Evolutionary conservation across 2,113 vertebrate species (phyloP).

Genomic region (Cariama cristata): DNA sequence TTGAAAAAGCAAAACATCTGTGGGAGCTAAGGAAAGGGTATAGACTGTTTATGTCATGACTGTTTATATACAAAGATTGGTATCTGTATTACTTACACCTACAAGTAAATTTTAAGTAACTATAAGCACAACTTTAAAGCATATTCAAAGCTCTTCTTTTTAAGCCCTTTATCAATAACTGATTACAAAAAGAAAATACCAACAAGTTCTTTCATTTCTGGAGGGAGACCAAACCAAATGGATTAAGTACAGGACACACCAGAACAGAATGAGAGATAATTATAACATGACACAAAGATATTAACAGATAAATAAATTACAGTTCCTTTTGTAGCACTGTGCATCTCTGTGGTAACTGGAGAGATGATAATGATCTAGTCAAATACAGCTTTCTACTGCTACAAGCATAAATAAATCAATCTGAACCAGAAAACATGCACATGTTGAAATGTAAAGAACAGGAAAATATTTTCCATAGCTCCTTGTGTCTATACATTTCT

Average conservation of each 20-base stretch:
- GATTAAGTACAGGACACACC: background rate
- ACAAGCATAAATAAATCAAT: conserved; percentile 35
- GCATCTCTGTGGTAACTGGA: conserved; percentile 31
- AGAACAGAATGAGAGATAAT: background rate
- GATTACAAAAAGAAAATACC: background rate
- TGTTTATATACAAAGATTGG: background rate
- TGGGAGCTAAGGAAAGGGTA: background rate
- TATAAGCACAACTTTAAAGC: background rate
- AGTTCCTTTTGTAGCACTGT: background rate
- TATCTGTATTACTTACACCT: background rate
- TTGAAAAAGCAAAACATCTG: background rate
- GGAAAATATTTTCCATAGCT: conserved; percentile 26
- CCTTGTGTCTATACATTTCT: background rate
- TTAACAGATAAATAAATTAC: conserved; percentile 31
- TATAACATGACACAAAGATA: conserved; percentile 1
- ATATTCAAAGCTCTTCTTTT: background rate
- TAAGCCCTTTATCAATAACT: background rate
- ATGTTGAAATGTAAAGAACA: background rate
- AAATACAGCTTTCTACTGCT: background rate
- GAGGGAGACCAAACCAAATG: background rate
- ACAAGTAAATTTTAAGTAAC: background rate
- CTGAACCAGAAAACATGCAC: conserved; percentile 9
- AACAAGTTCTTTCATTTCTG: background rate
- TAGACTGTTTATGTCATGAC: background rate
- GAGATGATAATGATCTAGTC: conserved; percentile 19